Evolutionary conservation across 1,140 invertebrate species (phyloP).

Genomic region (Cyphomyrmex costatus): DNA sequence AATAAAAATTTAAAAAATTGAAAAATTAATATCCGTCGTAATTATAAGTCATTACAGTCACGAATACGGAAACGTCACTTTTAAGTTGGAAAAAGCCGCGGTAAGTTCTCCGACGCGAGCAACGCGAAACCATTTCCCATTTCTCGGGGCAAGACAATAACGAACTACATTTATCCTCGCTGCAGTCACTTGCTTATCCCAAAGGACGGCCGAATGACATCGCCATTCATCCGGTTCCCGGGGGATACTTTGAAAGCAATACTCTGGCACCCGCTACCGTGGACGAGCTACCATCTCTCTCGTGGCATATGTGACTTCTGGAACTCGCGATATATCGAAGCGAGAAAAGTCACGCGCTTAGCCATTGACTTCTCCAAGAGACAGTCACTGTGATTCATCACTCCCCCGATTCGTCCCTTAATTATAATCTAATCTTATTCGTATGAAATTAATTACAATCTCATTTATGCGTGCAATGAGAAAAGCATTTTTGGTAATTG

Average conservation of each 20-base stretch:
- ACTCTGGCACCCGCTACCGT: constrained; percentile 69
- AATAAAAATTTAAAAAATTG: not conserved
- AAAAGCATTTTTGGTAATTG: too few relatives aligned
- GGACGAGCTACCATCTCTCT: constrained; percentile 63
- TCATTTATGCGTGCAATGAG: not conserved
- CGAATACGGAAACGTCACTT: not conserved
- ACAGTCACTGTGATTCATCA: not conserved
- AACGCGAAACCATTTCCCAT: constrained; percentile 70
- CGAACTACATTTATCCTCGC: constrained; percentile 78
- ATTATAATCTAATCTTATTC: constrained; percentile 10
- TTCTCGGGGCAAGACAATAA: constrained; percentile 75
- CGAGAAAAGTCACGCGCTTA: constrained; percentile 32
- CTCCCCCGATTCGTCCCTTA: not conserved
- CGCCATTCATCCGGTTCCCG: constrained; percentile 76
- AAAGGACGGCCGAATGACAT: constrained; percentile 76
- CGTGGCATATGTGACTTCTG: constrained; percentile 79
- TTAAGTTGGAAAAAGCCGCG: constrained; percentile 21
- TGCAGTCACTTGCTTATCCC: constrained; percentile 80
- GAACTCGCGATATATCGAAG: constrained; percentile 52
- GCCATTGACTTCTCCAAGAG: constrained; percentile 33
- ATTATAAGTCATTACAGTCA: constrained; percentile 9
- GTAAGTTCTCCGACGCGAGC: constrained; percentile 21
- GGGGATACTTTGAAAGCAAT: constrained; percentile 81
- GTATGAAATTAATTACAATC: not conserved
- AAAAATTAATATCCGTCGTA: not conserved